Evolutionary conservation across 2,797 vertebrate genomes (phyloP).

Genomic region (Huso huso): DNA sequence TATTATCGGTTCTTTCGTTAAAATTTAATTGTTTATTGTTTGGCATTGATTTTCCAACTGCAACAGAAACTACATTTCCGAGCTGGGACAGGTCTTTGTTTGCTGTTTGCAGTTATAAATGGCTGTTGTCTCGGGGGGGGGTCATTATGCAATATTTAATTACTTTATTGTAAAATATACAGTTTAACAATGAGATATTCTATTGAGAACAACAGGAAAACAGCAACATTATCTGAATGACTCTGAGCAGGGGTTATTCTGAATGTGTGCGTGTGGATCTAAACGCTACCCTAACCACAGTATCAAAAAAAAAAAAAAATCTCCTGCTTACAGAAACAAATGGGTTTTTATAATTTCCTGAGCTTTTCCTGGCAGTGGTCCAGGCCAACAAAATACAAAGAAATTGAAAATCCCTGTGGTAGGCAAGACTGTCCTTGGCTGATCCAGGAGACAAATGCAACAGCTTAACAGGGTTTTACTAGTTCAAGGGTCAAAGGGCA

Average conservation of each 20-base stretch:
- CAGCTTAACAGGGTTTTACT: background rate
- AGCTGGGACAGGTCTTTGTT: background rate
- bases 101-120: background rate
- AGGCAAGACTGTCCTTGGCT: conserved; percentile 1
- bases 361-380: conserved; percentile 17
- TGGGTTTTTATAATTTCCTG: conserved; percentile 20
- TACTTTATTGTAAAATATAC: conserved; percentile 20
- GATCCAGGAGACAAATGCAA: background rate
- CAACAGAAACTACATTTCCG: background rate
- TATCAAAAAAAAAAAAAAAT: conserved; percentile 4
- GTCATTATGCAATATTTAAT: background rate
- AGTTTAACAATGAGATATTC: conserved; percentile 15
- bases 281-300: conserved; percentile 22
- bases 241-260: conserved; percentile 37
- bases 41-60: too few species aligned
- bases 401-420: conserved; percentile 21
- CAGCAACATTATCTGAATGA: conserved; percentile 25
- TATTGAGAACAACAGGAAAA: conserved; percentile 10
- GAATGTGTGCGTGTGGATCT: conserved; percentile 46
- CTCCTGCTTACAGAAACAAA: background rate
- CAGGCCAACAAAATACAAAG: conserved; percentile 25
- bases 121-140: background rate
- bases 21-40: too few species aligned
- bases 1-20: too few species aligned
- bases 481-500: background rate